These are phyloP conservation scores for Epistrophe grossulariae DNA, from an alignment of 2,888 invertebrate species.

Conservation along the genomic window DNA sequence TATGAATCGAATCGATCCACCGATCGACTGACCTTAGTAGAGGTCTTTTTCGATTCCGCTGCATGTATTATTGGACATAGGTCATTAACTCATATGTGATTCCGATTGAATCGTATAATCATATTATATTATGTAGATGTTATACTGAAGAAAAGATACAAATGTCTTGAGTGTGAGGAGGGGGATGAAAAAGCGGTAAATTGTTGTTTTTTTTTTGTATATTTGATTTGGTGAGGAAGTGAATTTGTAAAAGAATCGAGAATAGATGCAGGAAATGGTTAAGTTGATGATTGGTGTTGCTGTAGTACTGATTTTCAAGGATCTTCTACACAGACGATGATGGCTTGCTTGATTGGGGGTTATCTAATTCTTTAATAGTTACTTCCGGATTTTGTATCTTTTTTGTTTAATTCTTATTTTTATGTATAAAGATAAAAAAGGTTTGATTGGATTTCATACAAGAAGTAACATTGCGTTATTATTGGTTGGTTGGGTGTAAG, in stretches of 20 bases:
- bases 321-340: slow-evolving; percentile 23
- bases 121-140: slow-evolving; percentile 21
- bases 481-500: background rate
- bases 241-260: slow-evolving; percentile 69
- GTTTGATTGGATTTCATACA: background rate
- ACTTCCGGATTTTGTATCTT: slow-evolving; percentile 47
- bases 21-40: slow-evolving; percentile 62
- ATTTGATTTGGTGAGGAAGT: slow-evolving; percentile 66
- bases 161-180: background rate
- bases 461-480: background rate
- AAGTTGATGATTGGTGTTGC: background rate
- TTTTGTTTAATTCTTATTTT: background rate
- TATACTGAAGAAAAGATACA: slow-evolving; percentile 8
- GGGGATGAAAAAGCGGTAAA: background rate
- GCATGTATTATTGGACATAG: slow-evolving; percentile 56
- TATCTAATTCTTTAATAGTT: slow-evolving; percentile 41
- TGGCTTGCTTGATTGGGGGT: slow-evolving; percentile 1
- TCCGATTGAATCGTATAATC: slow-evolving; percentile 52
- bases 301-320: slow-evolving; percentile 66
- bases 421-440: background rate
- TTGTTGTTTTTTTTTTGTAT: slow-evolving; percentile 1
- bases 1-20: slow-evolving; percentile 43
- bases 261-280: slow-evolving; percentile 68
- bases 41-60: slow-evolving; percentile 61
- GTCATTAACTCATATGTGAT: slow-evolving; percentile 68